A percentile compares a stretch with the other conserved stretches of the same genome.
These are phyloP conservation scores for Nycteola revayana DNA, from an alignment of 2,888 invertebrate genomes.

Conservation along the genomic window DNA sequence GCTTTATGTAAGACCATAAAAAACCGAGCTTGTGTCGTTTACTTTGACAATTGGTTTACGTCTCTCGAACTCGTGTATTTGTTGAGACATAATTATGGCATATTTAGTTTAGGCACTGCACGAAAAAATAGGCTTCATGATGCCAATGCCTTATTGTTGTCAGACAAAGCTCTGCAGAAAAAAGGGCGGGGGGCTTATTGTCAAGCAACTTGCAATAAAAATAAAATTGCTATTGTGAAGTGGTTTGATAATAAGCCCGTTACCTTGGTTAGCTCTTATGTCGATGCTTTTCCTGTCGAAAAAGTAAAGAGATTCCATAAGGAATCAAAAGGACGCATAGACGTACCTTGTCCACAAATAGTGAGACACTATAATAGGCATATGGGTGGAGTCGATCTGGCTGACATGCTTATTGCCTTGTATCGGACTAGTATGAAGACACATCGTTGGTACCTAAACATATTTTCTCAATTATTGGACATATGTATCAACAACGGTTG, in stretches of 20 bases:
- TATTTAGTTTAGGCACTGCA: conserved; percentile 15
- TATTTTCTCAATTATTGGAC: too few relatives aligned
- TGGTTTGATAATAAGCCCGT: conserved; percentile 31
- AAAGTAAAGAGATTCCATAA: conserved; percentile 16
- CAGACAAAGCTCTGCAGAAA: conserved; percentile 12
- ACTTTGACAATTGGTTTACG: too few relatives aligned
- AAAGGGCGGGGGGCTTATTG: conserved; percentile 15
- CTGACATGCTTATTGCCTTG: too few relatives aligned
- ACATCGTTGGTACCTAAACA: too few relatives aligned
- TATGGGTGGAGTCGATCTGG: too few relatives aligned
- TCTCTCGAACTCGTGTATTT: conserved; percentile 11
- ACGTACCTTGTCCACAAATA: conserved; percentile 15
- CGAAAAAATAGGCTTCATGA: conserved; percentile 18
- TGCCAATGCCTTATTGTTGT: conserved; percentile 6
- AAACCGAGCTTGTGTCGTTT: conserved; percentile 14
- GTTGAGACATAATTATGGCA: conserved; percentile 1
- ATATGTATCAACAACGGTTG: neutral
- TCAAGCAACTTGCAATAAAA: conserved; percentile 11
- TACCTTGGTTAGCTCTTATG: conserved; percentile 19
- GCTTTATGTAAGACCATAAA: conserved; percentile 2
- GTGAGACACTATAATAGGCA: conserved; percentile 12
- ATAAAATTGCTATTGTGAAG: conserved; percentile 19
- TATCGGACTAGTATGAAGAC: too few relatives aligned
- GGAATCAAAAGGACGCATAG: conserved; percentile 11
- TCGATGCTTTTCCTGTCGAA: conserved; percentile 15